Percentiles rank a stretch among this genome's conserved stretches.
phyloP scores from a whole-genome alignment of 2,797 vertebrate genomes.

The Gadopsis marmoratus region DNA sequence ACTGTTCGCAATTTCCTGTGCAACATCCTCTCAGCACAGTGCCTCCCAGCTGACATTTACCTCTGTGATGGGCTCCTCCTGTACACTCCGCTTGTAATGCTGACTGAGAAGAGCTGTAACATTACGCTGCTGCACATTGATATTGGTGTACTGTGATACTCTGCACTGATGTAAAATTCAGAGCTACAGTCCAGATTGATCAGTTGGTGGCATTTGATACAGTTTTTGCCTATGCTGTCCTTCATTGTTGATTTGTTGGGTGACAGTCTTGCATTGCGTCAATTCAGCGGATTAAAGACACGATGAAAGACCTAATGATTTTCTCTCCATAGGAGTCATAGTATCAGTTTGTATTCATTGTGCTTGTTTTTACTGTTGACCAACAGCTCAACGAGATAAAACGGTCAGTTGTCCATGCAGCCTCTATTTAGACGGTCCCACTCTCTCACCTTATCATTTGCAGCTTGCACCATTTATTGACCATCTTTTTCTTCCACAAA shows the following conservation, averaged over 20 bases:
- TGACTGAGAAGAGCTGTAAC: conserved; percentile 20
- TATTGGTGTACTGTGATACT: neutral
- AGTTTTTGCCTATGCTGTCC: neutral
- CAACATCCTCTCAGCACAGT: neutral
- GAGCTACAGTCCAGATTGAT: conserved; percentile 21
- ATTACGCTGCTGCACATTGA: conserved; percentile 5
- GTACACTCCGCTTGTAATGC: neutral
- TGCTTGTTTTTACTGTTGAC: neutral
- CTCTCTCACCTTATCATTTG: neutral
- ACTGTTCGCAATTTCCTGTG: conserved; percentile 20
- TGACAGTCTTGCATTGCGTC: neutral
- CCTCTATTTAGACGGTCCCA: neutral
- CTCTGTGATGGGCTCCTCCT: neutral
- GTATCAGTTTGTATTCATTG: neutral
- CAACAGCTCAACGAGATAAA: too few species aligned
- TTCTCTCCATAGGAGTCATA: neutral
- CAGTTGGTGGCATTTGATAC: conserved; percentile 10
- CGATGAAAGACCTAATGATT: neutral
- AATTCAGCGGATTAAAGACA: neutral
- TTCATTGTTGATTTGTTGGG: conserved; percentile 11
- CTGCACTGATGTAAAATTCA: neutral
- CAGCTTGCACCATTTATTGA: neutral
- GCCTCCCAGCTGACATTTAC: conserved; percentile 11
- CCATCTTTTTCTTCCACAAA: neutral
- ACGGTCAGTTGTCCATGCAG: neutral